Evolutionary conservation across 2,888 invertebrate species (phyloP).

Genomic region (Epinotia bilunana): DNA sequence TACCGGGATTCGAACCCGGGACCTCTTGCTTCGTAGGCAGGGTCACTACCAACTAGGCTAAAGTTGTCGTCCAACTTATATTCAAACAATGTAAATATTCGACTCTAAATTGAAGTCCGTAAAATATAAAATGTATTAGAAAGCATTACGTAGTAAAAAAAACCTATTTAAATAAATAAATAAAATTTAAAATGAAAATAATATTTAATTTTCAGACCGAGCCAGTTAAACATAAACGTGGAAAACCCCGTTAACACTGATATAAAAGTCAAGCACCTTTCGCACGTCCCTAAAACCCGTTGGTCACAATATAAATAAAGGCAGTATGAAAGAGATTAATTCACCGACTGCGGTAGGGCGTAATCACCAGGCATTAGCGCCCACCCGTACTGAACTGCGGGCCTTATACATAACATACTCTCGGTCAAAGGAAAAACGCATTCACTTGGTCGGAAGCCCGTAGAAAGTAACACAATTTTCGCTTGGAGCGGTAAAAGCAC

Average conservation of each 20-base stretch:
- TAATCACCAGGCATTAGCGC: conserved; percentile 62
- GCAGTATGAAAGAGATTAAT: conserved; percentile 50
- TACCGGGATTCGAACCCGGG: no score
- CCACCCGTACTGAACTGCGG: conserved; percentile 61
- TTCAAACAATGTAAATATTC: no score
- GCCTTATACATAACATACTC: conserved; percentile 51
- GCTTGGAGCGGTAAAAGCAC: not conserved
- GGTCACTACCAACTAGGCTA: no score
- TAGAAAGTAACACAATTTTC: conserved; percentile 1
- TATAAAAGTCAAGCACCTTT: conserved; percentile 23
- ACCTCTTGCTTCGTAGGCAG: no score
- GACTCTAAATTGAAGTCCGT: not conserved
- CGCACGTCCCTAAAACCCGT: conserved; percentile 37
- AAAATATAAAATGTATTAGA: not conserved
- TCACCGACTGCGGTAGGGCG: conserved; percentile 46
- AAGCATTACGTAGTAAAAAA: not conserved
- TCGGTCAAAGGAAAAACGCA: conserved; percentile 46
- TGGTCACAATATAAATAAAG: conserved; percentile 47
- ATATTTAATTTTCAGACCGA: conserved; percentile 1
- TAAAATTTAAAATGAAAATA: no score
- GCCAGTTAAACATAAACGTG: conserved; percentile 18
- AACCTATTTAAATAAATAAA: no score
- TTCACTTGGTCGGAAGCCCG: not conserved
- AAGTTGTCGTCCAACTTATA: no score
- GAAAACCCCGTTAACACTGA: conserved; percentile 26